Conservation (phyloP, 2,113 vertebrate genomes). For the Thermophis baileyi region DNA sequence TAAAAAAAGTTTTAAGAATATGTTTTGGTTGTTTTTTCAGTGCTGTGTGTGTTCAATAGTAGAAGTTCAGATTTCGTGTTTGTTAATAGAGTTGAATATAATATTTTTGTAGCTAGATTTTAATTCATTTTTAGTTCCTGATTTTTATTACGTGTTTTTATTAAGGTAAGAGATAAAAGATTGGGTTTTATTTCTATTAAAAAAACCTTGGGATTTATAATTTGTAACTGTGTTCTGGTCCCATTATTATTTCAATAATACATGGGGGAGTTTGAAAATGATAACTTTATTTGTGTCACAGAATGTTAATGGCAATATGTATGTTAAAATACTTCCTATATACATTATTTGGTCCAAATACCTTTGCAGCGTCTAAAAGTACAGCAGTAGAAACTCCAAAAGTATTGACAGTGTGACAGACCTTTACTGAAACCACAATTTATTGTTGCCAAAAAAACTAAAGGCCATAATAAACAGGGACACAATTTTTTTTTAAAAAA, state of each 20-base stretch:
- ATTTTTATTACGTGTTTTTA: not conserved
- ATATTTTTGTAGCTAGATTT: not conserved
- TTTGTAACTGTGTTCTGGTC: not conserved
- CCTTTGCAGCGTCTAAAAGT: not conserved
- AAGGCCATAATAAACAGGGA: not conserved
- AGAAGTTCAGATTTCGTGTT: not conserved
- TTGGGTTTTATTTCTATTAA: not conserved
- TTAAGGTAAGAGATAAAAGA: not conserved
- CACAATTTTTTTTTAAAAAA: not conserved
- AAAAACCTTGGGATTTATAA: not conserved
- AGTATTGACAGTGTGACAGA: not conserved
- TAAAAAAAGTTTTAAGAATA: not conserved
- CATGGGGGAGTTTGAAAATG: not conserved
- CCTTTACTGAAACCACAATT: not conserved
- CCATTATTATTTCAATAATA: not conserved
- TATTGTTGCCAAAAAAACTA: not conserved
- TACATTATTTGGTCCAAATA: not conserved
- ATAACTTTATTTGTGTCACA: not conserved
- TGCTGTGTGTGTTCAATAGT: not conserved
- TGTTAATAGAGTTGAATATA: not conserved
- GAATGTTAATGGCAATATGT: not conserved
- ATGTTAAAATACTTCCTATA: not conserved
- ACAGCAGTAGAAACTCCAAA: not conserved
- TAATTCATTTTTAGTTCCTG: not conserved
- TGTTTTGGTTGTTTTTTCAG: not conserved